phyloP scores from a whole-genome alignment of 2,888 invertebrate genomes.

The Sesamia inferens region DNA sequence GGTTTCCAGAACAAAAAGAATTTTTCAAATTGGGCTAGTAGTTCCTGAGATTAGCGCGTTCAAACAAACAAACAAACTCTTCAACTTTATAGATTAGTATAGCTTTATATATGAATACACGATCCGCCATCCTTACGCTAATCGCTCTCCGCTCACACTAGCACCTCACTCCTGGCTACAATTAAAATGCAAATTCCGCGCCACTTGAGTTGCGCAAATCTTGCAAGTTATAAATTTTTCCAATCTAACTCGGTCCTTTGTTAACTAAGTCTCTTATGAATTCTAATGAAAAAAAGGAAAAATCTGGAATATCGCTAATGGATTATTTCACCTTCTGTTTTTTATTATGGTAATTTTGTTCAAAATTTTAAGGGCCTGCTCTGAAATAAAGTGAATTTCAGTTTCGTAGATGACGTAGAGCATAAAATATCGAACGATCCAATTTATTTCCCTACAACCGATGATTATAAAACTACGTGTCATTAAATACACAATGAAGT shows the following conservation, averaged over 20 bases:
- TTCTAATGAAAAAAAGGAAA: conserved; percentile 64
- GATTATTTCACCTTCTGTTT: conserved; percentile 64
- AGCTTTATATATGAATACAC: not conserved
- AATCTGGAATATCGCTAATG: conserved; percentile 65
- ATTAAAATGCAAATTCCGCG: conserved; percentile 82
- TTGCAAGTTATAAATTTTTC: conserved; percentile 81
- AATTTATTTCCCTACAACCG: not conserved
- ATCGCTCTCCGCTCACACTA: conserved; percentile 28
- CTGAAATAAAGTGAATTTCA: conserved; percentile 22
- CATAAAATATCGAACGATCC: not conserved
- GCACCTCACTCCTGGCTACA: conserved; percentile 56
- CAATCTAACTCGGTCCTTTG: conserved; percentile 77
- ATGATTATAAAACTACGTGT: not conserved
- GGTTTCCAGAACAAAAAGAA: no score
- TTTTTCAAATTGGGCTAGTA: no score
- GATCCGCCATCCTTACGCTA: not conserved
- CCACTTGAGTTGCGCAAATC: conserved; percentile 76
- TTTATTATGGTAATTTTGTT: conserved; percentile 59
- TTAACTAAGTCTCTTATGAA: conserved; percentile 71
- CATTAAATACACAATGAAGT: conserved; percentile 1
- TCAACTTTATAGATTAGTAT: no score
- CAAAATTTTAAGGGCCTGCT: conserved; percentile 33
- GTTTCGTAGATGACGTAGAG: not conserved
- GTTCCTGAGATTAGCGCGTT: no score
- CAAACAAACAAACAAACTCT: no score